These are phyloP conservation scores for Abrostola triplasia DNA, from an alignment of 2,888 invertebrate genomes.

Conservation along the genomic window DNA sequence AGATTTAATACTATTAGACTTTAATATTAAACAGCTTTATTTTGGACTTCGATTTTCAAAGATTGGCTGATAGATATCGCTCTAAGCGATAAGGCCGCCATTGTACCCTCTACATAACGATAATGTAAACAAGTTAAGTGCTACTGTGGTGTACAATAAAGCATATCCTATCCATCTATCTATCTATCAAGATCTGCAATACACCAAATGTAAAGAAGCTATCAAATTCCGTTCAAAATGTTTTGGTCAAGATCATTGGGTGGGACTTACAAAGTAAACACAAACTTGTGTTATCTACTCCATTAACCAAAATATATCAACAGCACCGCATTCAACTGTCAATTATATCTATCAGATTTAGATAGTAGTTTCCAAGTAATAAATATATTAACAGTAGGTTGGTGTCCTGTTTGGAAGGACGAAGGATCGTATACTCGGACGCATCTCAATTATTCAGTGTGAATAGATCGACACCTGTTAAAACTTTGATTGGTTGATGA, in stretches of 20 bases:
- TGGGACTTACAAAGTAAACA: conserved; percentile 22
- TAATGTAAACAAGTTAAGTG: no score
- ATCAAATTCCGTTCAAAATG: background rate
- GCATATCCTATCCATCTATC: no score
- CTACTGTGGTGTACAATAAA: no score
- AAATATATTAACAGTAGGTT: conserved; percentile 61
- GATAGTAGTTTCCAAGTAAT: conserved; percentile 58
- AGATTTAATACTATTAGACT: no score
- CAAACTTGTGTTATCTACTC: conserved; percentile 23
- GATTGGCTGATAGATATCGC: no score
- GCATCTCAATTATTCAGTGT: conserved; percentile 62
- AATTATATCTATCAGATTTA: conserved; percentile 64
- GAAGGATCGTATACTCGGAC: conserved; percentile 54
- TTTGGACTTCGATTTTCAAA: no score
- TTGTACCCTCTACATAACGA: no score
- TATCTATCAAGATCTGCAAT: no score
- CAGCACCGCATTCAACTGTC: conserved; percentile 59
- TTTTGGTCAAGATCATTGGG: background rate
- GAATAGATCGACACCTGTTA: conserved; percentile 61
- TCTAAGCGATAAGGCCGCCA: no score
- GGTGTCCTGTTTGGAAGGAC: conserved; percentile 53
- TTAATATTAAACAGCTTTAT: no score
- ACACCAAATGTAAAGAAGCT: background rate
- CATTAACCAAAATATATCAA: conserved; percentile 30
- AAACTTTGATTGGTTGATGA: conserved; percentile 55